Conservation (phyloP, 2,888 invertebrate genomes). For the Ophion obscuratus region DNA sequence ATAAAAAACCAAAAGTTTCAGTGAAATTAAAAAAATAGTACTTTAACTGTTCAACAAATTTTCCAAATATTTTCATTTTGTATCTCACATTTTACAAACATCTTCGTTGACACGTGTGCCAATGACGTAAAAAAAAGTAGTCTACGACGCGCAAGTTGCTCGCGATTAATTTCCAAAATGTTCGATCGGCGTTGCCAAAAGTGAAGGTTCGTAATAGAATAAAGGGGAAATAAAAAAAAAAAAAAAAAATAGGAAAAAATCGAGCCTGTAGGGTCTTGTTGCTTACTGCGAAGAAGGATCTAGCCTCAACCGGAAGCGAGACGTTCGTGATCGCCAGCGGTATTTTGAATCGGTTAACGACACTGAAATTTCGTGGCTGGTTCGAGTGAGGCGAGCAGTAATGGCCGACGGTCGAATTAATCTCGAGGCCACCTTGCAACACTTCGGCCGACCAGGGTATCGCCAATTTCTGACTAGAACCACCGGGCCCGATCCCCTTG, state of each 20-base stretch:
- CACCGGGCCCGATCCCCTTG: conserved; percentile 83
- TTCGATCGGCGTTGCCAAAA: too few relatives aligned
- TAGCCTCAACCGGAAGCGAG: conserved; percentile 87
- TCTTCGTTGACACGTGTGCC: too few relatives aligned
- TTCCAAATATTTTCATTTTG: too few relatives aligned
- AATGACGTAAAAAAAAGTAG: too few relatives aligned
- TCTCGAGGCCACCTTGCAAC: conserved; percentile 86
- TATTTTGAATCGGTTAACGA: conserved; percentile 90
- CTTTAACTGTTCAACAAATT: too few relatives aligned
- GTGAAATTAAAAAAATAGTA: too few relatives aligned
- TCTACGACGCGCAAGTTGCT: too few relatives aligned
- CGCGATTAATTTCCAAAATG: too few relatives aligned
- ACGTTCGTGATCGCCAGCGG: conserved; percentile 91
- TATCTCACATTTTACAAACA: too few relatives aligned
- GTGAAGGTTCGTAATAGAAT: neutral
- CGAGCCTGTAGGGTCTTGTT: neutral
- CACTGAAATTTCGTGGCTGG: conserved; percentile 85
- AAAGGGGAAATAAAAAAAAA: neutral
- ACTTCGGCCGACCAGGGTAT: conserved; percentile 89
- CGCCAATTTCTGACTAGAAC: conserved; percentile 83
- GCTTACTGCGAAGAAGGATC: conserved; percentile 87
- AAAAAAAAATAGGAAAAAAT: neutral
- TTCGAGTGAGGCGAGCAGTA: conserved; percentile 82
- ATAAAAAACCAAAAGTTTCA: too few relatives aligned
- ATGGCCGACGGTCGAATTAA: conserved; percentile 85